Conservation (phyloP, 2,888 invertebrate genomes). For the Harpagoxenus sublaevis region DNA sequence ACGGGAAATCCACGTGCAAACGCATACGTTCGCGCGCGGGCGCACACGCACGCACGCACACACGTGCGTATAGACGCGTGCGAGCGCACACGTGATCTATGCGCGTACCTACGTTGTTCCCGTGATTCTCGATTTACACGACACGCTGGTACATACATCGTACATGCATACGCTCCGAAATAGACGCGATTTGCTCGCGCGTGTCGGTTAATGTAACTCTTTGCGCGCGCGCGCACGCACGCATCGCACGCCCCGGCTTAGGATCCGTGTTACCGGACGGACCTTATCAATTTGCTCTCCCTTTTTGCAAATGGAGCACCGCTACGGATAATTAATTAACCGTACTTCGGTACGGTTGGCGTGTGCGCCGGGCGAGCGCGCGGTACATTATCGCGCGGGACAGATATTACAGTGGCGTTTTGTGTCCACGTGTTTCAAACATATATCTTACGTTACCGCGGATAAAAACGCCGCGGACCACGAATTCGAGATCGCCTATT, state of each 20-base stretch:
- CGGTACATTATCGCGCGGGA: constrained; percentile 45
- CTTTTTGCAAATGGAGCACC: constrained; percentile 40
- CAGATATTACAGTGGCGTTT: constrained; percentile 48
- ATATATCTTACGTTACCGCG: background rate
- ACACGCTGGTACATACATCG: constrained; percentile 15
- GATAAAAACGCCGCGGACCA: constrained; percentile 12
- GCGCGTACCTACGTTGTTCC: constrained; percentile 28
- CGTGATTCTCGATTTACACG: constrained; percentile 51
- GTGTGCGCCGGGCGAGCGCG: background rate
- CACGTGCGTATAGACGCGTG: background rate
- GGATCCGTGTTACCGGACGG: constrained; percentile 24
- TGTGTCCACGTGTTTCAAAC: constrained; percentile 25
- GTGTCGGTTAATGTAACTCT: constrained; percentile 39
- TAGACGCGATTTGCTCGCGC: constrained; percentile 21
- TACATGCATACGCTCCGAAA: constrained; percentile 3
- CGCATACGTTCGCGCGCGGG: background rate
- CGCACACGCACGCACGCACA: no score
- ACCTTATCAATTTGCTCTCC: constrained; percentile 45
- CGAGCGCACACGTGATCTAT: constrained; percentile 26
- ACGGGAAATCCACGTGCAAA: background rate
- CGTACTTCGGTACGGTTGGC: constrained; percentile 25
- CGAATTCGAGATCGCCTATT: constrained; percentile 10
- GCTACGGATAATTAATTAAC: constrained; percentile 49
- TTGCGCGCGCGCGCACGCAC: background rate
- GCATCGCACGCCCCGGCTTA: background rate